Base-by-base conservation (phyloP, 1,140 invertebrate genomes). In the Monomorium pharaonis region DNA sequence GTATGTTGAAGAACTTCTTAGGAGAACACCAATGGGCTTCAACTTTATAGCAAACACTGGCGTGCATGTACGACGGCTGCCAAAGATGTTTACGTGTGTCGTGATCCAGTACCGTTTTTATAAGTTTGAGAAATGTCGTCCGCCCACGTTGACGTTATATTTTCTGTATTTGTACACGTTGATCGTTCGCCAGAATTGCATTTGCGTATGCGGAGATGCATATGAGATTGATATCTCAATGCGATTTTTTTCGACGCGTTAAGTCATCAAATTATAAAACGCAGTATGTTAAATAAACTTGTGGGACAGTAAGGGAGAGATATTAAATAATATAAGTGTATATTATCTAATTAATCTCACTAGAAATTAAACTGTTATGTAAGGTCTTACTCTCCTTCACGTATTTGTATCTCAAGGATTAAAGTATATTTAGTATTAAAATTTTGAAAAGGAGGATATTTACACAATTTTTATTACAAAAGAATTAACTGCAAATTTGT, bases 111-210 rank as follows among this genome's bases (percentile, higher is more conserved):
- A 42, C 58, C 24, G 14, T 83, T 74, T 67, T 74, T 83, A 83
- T 37, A 83, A 60, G 12, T 60, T 58, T 58, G 37, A 83, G 70
- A 83, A 83, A 74, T 83, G 37, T 81, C 21, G 12, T 44, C 27
- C 78, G 14, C 51, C 54, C n/a, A 74, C 54, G 18, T 14, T 14
- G 27, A 42, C 18, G 54, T 83, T 44, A 81, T 56, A 83, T 72
- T 74, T 74, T 58, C 67, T 74, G 78, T 83, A 72, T 74, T 72
- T 47, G 67, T 74, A 47, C 51, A 33, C 51, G 24, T 44, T 83
- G 67, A 83, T 33, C 67, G 14, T 44, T 33, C 51, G 78, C 78
- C 78, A 83, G 51, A 12, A 83, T 58, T 74, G 51, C 78, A 60
- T 54, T 44, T 58, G 54, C 67, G 24, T 10, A 21, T 24, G 63